Evolutionary conservation across 1,140 invertebrate genomes (phyloP), one percentile per base, ranked within the genome.

Genomic region (Hycleus cichorii): DNA sequence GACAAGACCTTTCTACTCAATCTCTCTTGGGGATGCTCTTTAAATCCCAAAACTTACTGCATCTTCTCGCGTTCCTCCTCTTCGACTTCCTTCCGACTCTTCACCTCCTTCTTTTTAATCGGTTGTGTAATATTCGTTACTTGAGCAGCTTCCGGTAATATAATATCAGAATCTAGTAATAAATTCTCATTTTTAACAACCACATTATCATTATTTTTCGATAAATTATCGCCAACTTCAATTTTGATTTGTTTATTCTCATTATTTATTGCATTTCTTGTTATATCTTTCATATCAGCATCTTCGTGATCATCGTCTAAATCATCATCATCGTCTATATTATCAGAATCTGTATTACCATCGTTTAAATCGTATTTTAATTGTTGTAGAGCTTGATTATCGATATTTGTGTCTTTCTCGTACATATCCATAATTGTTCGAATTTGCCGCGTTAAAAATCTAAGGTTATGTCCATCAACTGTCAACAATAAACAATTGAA

Each of bases 1-100:
- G 18, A 18, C 2, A 18, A 18, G 1, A 18, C 18, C 18, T 18
- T 18, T 18, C 0, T 18, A 18, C 18, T 18, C 18, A 18, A 18
- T 1, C 18, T 18, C 18, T 18, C 18, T 18, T 18, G 1, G 12
- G 12, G 12, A 12, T 18, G 2, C 2, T 18, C 18, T 18, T 18
- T 18, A 18, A 18, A 18, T 1, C 18, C 3, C 32, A 26, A 47
- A 47, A 70, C 83, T 78, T 76, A 91, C 89, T 93, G 90, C 91
- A 94, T 94, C 70, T 89, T 90, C 73, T 94, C 91, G 62, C 91
- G 76, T 74, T 93, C 91, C 69, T 93, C 91, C 72, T 93, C 90
- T 74, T 94, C 90, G 2, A 93, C 69, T 75, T 93, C 90, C 60
- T 86, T 88, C 72, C 86, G 89, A 60, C 80, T 87, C 74, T 89